These are phyloP conservation scores for Eurystomus glaucurus DNA, from an alignment of 2,797 vertebrate species.

Conservation along the genomic window DNA sequence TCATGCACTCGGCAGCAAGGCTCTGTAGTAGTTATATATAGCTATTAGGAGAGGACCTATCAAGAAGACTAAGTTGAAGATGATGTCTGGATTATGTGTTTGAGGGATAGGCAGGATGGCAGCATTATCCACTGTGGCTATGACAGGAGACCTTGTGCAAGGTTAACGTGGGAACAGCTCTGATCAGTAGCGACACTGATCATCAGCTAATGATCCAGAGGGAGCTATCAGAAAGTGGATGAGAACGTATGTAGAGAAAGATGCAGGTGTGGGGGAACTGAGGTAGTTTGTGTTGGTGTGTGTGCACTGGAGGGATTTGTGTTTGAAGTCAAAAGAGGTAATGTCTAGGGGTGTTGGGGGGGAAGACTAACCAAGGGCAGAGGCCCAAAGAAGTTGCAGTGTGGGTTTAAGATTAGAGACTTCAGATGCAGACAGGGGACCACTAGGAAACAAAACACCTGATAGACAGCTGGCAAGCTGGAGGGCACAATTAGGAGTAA, in stretches of 20 bases:
- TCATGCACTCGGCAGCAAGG: neutral
- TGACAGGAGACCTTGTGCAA: neutral
- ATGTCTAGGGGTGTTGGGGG: neutral
- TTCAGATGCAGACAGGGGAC: neutral
- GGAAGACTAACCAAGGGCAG: neutral
- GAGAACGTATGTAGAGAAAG: neutral
- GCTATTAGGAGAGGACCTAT: neutral
- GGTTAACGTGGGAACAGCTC: neutral
- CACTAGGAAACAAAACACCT: neutral
- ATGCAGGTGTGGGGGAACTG: neutral
- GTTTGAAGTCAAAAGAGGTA: neutral
- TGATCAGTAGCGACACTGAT: neutral
- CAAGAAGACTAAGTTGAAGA: neutral
- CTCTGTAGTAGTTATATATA: neutral
- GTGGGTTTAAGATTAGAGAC: neutral
- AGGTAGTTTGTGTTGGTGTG: neutral
- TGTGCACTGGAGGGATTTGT: neutral
- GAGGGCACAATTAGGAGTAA: neutral
- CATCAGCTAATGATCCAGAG: neutral
- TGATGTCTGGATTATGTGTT: neutral
- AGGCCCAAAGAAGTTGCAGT: neutral
- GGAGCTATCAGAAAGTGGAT: neutral
- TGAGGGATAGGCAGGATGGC: neutral
- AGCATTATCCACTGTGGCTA: neutral
- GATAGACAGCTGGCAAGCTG: neutral